phyloP scores from a whole-genome alignment of 35 echinoderm and acorn worm genomes.

The Ophiothrix spiculata region DNA sequence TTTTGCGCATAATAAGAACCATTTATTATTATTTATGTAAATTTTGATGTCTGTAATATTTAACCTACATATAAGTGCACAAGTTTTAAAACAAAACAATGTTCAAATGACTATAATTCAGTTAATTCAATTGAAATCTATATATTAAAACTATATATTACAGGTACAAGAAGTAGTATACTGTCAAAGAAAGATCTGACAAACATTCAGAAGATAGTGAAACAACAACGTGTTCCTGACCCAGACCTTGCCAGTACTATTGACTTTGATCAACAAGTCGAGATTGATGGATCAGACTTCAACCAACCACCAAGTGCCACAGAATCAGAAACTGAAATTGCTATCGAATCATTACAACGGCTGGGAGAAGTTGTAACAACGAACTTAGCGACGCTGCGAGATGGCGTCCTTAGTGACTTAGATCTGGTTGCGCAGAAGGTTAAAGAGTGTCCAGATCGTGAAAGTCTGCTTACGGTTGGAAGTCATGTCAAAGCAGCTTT shows the following conservation, averaged over 20 bases:
- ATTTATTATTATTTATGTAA: too few species aligned
- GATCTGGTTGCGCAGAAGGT: background rate
- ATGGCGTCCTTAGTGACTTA: background rate
- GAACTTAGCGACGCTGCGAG: background rate
- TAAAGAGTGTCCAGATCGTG: background rate
- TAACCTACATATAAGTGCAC: too few species aligned
- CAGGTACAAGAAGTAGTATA: slow-evolving; percentile 12
- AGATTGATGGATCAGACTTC: background rate
- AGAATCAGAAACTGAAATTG: background rate
- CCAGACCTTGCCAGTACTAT: background rate
- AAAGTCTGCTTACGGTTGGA: background rate
- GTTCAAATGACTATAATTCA: too few species aligned
- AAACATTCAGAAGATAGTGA: background rate
- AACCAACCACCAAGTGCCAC: background rate
- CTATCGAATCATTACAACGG: background rate
- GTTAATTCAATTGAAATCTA: too few species aligned
- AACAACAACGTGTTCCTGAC: background rate
- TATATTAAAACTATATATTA: too few species aligned
- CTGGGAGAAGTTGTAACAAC: background rate
- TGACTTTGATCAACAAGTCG: background rate
- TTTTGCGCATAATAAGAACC: too few species aligned
- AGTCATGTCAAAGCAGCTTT: background rate
- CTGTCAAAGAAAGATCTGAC: background rate
- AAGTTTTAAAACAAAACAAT: too few species aligned
- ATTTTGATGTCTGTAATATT: too few species aligned